These are phyloP conservation scores for Atta cephalotes DNA, from an alignment of 1,140 invertebrate genomes.

Conservation along the genomic window DNA sequence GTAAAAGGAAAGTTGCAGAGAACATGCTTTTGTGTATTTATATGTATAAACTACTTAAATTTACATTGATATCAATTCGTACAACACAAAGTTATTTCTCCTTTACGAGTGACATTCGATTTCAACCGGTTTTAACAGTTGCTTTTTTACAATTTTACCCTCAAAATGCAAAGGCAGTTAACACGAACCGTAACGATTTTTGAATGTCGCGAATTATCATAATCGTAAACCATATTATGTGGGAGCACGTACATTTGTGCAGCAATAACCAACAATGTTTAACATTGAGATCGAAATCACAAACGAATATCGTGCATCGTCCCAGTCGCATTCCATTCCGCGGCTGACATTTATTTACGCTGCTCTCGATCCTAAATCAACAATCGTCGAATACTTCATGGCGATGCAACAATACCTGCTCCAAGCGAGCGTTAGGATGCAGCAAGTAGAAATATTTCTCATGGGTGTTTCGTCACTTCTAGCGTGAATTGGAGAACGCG, in stretches of 20 bases:
- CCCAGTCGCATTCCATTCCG: neutral
- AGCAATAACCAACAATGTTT: constrained; percentile 54
- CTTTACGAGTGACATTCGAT: constrained; percentile 38
- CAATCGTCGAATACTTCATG: constrained; percentile 49
- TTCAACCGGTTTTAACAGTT: constrained; percentile 37
- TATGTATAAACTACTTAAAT: constrained; percentile 33
- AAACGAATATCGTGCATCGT: neutral
- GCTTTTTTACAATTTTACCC: constrained; percentile 36
- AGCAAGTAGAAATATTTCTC: constrained; percentile 55
- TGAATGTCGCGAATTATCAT: constrained; percentile 57
- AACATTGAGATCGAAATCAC: constrained; percentile 59
- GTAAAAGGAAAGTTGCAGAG: neutral
- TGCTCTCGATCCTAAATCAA: constrained; percentile 65
- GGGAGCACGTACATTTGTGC: constrained; percentile 24
- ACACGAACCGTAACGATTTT: constrained; percentile 35
- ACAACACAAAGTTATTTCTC: constrained; percentile 10
- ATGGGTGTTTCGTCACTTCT: constrained; percentile 55
- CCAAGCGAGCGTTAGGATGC: neutral
- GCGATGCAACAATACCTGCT: constrained; percentile 50
- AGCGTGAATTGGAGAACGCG: constrained; percentile 29
- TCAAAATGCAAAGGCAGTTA: constrained; percentile 26
- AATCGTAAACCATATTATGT: constrained; percentile 60
- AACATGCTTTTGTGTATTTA: neutral
- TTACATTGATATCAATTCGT: constrained; percentile 5
- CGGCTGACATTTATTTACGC: constrained; percentile 49